phyloP scores from a whole-genome alignment of 2,888 invertebrate species.

The Epistrophe grossulariae region DNA sequence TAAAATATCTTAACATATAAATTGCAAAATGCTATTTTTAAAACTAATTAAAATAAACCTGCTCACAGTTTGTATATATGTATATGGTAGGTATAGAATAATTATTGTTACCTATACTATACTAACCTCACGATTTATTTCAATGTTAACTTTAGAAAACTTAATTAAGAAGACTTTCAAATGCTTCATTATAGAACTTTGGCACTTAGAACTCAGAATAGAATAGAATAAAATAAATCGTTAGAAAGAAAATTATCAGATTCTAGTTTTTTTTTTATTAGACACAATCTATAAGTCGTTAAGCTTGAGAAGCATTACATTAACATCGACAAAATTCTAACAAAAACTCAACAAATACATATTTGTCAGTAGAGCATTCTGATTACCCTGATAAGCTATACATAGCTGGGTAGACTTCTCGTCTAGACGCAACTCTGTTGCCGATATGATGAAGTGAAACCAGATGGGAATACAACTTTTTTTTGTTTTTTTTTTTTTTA shows the following conservation, averaged over 20 bases:
- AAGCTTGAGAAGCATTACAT: background rate
- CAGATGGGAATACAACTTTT: slow-evolving; percentile 7
- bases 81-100: background rate
- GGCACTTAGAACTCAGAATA: slow-evolving; percentile 11
- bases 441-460: slow-evolving; percentile 2
- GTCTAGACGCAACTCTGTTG: slow-evolving; percentile 36
- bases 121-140: slow-evolving; percentile 32
- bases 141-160: slow-evolving; percentile 13
- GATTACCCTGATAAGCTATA: slow-evolving; percentile 30
- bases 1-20: slow-evolving; percentile 23
- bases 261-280: background rate
- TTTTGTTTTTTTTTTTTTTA: background rate
- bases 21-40: slow-evolving; percentile 20
- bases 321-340: background rate
- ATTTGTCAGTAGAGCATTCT: background rate
- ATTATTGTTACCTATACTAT: slow-evolving; percentile 13
- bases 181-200: slow-evolving; percentile 36
- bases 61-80: background rate
- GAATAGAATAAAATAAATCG: slow-evolving; percentile 12
- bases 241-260: background rate
- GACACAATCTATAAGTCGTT: background rate
- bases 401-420: slow-evolving; percentile 50
- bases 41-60: slow-evolving; percentile 19
- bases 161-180: slow-evolving; percentile 26
- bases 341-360: background rate